Evolutionary conservation across 2,797 vertebrate genomes (phyloP).

Genomic region (Labroides dimidiatus): DNA sequence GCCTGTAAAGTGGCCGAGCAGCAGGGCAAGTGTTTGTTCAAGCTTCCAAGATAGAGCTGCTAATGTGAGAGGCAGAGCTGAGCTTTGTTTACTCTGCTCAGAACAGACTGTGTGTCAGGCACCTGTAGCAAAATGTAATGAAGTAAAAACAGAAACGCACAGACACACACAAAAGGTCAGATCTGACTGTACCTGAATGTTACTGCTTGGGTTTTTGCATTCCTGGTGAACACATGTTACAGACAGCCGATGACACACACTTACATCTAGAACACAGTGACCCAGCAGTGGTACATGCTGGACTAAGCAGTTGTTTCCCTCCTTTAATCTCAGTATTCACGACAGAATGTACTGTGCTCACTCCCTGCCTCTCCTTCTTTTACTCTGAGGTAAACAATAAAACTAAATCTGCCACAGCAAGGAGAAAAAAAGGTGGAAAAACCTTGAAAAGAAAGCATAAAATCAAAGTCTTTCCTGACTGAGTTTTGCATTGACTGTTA

Average conservation of each 20-base stretch:
- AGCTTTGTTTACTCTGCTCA: conserved; percentile 39
- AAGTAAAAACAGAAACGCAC: background rate
- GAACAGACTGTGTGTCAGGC: background rate
- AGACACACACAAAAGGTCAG: background rate
- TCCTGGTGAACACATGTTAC: background rate
- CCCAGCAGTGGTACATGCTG: background rate
- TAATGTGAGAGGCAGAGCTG: conserved; percentile 31
- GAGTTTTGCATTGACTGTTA: conserved; percentile 37
- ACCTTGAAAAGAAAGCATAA: background rate
- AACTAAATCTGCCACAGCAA: background rate
- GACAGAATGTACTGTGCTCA: background rate
- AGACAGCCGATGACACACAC: background rate
- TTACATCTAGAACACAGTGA: background rate
- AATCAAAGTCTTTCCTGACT: background rate
- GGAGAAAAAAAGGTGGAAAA: background rate
- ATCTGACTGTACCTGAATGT: background rate
- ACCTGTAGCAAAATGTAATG: background rate
- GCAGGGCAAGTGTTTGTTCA: conserved; percentile 61
- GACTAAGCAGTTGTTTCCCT: background rate
- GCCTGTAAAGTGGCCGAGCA: conserved; percentile 34
- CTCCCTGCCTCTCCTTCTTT: background rate
- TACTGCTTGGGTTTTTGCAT: conserved; percentile 2
- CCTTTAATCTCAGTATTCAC: background rate
- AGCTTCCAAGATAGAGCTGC: conserved; percentile 39
- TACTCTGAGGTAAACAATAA: background rate